Evolutionary conservation across 2,888 invertebrate species (phyloP).

Genomic region (Acutogordius australiensis): DNA sequence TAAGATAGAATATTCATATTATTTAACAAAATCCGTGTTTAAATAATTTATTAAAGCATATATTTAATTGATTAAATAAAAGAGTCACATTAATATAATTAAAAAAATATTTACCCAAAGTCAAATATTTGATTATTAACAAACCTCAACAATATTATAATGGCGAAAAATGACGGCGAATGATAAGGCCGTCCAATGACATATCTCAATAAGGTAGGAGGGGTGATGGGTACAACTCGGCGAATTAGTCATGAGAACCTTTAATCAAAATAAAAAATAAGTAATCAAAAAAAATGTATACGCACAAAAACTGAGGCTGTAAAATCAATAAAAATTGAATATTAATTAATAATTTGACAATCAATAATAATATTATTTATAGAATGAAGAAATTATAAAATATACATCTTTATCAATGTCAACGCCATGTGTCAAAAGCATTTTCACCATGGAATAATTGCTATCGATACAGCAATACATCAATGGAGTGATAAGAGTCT

Average conservation of each 20-base stretch:
- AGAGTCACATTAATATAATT: no score
- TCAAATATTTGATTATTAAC: no score
- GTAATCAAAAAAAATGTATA: no score
- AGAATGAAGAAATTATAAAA: no score
- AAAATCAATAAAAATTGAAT: no score
- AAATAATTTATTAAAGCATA: not conserved
- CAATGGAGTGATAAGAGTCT: not conserved
- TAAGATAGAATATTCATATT: no score
- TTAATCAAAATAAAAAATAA: no score
- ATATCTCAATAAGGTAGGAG: slow-evolving; percentile 32
- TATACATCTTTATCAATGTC: slow-evolving; percentile 42
- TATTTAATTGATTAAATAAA: not conserved
- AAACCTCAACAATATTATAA: slow-evolving; percentile 17
- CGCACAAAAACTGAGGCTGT: no score
- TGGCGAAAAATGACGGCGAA: slow-evolving; percentile 36
- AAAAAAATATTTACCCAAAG: no score
- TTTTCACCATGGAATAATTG: slow-evolving; percentile 38
- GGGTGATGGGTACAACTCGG: slow-evolving; percentile 15
- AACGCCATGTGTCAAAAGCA: slow-evolving; percentile 44
- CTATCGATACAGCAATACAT: slow-evolving; percentile 11
- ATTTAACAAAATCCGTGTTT: no score
- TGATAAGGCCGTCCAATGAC: slow-evolving; percentile 50
- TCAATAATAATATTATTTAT: no score
- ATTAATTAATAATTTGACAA: no score
- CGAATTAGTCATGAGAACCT: not conserved